Percentiles rank a stretch among this genome's conserved stretches.
These are phyloP conservation scores for Elachura formosa DNA, from an alignment of 2,113 vertebrate genomes.

Conservation along the genomic window DNA sequence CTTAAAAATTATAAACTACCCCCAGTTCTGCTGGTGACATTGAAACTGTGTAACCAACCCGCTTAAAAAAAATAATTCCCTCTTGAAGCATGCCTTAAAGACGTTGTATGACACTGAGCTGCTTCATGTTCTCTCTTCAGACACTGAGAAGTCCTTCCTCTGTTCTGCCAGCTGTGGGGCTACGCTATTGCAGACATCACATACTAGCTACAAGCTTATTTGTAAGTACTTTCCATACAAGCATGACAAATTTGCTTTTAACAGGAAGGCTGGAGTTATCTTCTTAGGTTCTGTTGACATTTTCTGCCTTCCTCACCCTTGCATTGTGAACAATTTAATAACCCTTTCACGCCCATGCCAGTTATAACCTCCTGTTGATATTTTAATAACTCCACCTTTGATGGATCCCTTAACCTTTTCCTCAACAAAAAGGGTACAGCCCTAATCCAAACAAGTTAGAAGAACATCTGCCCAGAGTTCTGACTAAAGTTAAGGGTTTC, in stretches of 20 bases:
- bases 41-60: background rate
- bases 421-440: background rate
- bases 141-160: background rate
- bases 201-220: background rate
- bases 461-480: background rate
- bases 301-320: background rate
- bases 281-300: background rate
- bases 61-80: background rate
- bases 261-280: background rate
- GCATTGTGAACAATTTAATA: background rate
- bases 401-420: background rate
- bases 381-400: background rate
- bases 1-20: background rate
- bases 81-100: background rate
- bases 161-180: background rate
- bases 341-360: background rate
- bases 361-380: background rate
- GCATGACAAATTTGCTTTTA: background rate
- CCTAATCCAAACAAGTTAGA: background rate
- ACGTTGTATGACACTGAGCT: background rate
- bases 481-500: background rate
- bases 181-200: background rate
- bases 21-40: background rate
- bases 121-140: background rate
- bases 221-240: background rate